Evolutionary conservation across 2,797 vertebrate species (phyloP).

Genomic region (Clarias platycephalus): DNA sequence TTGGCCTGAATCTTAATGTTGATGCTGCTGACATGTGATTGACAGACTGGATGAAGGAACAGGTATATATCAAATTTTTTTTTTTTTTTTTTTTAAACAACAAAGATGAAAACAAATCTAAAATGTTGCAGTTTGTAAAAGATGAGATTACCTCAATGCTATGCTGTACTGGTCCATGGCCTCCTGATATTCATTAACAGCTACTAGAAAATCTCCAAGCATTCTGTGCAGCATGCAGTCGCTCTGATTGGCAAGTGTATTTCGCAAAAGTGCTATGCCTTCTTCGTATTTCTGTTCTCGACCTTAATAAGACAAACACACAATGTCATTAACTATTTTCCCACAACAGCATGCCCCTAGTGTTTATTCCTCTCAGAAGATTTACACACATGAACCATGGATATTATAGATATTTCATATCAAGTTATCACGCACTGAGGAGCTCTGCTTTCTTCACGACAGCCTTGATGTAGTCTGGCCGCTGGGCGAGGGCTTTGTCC

Average conservation of each 20-base stretch:
- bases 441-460: slow-evolving; percentile 98
- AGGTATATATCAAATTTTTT: no score
- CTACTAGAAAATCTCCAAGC: slow-evolving; percentile 95
- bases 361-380: background rate
- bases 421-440: slow-evolving; percentile 78
- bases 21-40: background rate
- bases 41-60: background rate
- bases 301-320: slow-evolving; percentile 70
- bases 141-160: slow-evolving; percentile 79
- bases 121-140: background rate
- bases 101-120: background rate
- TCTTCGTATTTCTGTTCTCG: slow-evolving; percentile 97
- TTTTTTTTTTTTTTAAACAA: background rate
- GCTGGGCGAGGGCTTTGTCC: slow-evolving; percentile 95
- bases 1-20: background rate
- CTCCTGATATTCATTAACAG: slow-evolving; percentile 96
- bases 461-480: slow-evolving; percentile 96
- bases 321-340: background rate
- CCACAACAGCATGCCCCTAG: background rate
- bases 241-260: slow-evolving; percentile 93
- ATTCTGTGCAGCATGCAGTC: slow-evolving; percentile 96
- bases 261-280: slow-evolving; percentile 90
- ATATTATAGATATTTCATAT: background rate
- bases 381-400: background rate
- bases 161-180: slow-evolving; percentile 99